Evolutionary conservation across 2,797 vertebrate species (phyloP).

Genomic region (Pantherophis vulpinus): DNA sequence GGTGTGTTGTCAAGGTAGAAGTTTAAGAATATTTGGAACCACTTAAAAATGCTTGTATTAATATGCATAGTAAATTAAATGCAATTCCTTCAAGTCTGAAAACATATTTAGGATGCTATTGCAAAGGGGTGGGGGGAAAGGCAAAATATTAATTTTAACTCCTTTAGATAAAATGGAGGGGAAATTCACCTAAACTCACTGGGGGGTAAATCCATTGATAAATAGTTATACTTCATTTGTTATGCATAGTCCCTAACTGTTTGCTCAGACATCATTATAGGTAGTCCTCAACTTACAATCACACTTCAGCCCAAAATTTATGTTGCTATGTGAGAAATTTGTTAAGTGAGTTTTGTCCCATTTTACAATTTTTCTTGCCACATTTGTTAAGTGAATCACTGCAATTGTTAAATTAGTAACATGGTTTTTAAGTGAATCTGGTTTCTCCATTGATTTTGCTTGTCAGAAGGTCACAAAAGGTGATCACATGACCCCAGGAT

Average conservation of each 20-base stretch:
- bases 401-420: too few species aligned
- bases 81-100: background rate
- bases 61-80: background rate
- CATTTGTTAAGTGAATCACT: too few species aligned
- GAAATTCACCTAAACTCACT: background rate
- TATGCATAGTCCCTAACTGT: background rate
- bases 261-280: background rate
- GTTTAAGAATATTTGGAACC: background rate
- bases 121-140: conserved; percentile 21
- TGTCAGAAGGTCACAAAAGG: too few species aligned
- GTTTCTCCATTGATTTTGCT: too few species aligned
- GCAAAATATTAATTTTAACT: conserved; percentile 41
- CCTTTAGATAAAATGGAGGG: conserved; percentile 35
- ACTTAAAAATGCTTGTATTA: conserved; percentile 1
- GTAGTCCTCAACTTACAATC: background rate
- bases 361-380: background rate
- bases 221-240: background rate
- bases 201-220: background rate
- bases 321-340: background rate
- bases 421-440: too few species aligned
- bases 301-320: background rate
- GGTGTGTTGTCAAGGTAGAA: background rate
- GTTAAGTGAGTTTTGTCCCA: background rate
- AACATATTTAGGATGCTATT: background rate
- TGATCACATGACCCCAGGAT: too few species aligned